phyloP scores from a whole-genome alignment of 1,140 invertebrate species.

The Drosophila equinoxialis region DNA sequence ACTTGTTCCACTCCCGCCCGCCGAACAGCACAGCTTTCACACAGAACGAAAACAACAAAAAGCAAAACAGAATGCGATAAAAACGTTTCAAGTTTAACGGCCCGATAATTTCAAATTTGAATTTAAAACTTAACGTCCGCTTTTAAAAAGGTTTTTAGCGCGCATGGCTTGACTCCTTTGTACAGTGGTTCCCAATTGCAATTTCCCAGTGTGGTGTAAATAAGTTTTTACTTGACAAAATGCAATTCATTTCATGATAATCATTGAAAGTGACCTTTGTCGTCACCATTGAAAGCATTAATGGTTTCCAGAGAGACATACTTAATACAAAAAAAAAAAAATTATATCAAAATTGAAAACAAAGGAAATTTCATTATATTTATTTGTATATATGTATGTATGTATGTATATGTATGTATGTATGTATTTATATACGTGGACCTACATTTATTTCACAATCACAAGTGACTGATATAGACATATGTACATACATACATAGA shows the following conservation, averaged over 20 bases:
- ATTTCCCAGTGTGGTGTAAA: constrained; percentile 12
- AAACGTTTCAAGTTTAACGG: constrained; percentile 46
- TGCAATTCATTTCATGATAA: not conserved
- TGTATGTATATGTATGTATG: too few species aligned
- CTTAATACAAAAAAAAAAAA: not conserved
- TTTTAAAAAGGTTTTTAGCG: constrained; percentile 10
- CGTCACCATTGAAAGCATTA: not conserved
- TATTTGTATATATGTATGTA: not conserved
- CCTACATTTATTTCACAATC: constrained; percentile 5
- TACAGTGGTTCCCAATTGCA: constrained; percentile 17
- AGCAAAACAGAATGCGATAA: constrained; percentile 27
- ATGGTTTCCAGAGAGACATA: not conserved
- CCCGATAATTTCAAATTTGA: constrained; percentile 53
- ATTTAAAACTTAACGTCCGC: constrained; percentile 65
- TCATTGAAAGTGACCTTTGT: not conserved
- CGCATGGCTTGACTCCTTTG: not conserved
- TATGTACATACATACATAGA: not conserved
- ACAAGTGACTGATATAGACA: too few species aligned
- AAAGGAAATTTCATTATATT: not conserved
- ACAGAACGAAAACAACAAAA: constrained; percentile 20
- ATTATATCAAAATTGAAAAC: not conserved
- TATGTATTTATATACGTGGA: too few species aligned
- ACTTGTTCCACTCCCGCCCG: constrained; percentile 30
- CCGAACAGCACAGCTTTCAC: constrained; percentile 37
- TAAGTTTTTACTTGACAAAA: not conserved